Evolutionary conservation across 2,888 invertebrate genomes (phyloP), one percentile per base, ranked within the genome.

Genomic region (Platypus cylindrus): DNA sequence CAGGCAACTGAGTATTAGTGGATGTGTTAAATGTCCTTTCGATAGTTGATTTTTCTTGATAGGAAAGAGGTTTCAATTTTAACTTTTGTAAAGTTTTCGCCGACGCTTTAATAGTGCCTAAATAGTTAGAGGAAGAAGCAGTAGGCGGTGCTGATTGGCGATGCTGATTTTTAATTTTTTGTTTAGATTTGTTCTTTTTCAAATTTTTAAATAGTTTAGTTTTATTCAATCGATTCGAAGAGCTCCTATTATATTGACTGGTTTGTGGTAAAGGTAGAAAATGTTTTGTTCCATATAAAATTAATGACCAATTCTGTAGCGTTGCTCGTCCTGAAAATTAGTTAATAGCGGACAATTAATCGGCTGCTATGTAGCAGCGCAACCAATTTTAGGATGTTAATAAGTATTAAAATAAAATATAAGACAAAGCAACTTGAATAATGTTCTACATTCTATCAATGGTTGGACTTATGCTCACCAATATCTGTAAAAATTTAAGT

Each of bases 261-360:
- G 48, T 32, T 47, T 46, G 45, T 45, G 47, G 46, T 13, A 34
- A 32, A 48, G 53, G 48, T 37, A 50, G 47, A 47, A 58, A 58
- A 39, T 51, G 51, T 75, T 78, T 78, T 38, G 93, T 93, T 50
- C 94, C 94, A 62, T 91, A 89, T 59, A 93, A 74, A 56, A 87
- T 80, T 59, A 94, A 71, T 42, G 89, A 84, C 94, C 93, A 94
- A 60, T 85, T 86, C 67, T 86, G 83, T 51, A 94, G 73, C 45
- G 82, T 78, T 40, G 89, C 89, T 60, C 86, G 78, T 64, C 85
- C 87, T 87, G 70, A 53, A 63, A 57, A 51, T 42, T 48, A n/a
- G n/a, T n/a, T n/a, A 45, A 44, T 39, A 41, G 35, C 15, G 35
- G 9, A 13, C 30, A 38, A 43, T 49, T 48, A 48, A 47, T 48